Conservation (phyloP, 2,888 invertebrate species). For the Andrena minutula region DNA sequence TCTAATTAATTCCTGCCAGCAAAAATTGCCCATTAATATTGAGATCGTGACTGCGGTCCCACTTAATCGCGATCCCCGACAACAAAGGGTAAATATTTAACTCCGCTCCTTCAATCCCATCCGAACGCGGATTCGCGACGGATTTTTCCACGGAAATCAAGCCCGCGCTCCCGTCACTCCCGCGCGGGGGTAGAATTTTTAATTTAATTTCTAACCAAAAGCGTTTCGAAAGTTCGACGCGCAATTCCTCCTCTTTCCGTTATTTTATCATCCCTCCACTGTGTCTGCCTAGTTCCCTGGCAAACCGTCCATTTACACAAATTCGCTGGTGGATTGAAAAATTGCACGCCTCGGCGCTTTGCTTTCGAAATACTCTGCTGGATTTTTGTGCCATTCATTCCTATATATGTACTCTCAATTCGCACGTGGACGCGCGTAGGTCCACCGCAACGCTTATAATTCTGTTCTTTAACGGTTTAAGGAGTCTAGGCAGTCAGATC, state of each 20-base stretch:
- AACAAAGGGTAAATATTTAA: conserved; percentile 30
- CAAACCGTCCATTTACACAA: not conserved
- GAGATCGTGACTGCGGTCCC: conserved; percentile 8
- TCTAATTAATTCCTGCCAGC: conserved; percentile 22
- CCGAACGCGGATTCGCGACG: not conserved
- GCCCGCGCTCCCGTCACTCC: not conserved
- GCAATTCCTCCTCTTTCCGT: not conserved
- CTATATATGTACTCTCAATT: too few relatives aligned
- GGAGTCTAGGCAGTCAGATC: too few relatives aligned
- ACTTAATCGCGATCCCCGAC: conserved; percentile 18
- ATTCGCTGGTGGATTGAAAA: not conserved
- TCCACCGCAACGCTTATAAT: too few relatives aligned
- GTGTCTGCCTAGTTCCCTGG: not conserved
- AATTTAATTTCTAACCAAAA: conserved; percentile 24
- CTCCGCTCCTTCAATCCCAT: not conserved
- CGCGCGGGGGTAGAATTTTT: conserved; percentile 29
- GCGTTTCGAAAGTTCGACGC: conserved; percentile 20
- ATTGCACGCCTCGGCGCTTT: not conserved
- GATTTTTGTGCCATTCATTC: not conserved
- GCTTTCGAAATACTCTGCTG: not conserved
- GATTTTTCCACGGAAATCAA: not conserved
- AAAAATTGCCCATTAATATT: conserved; percentile 20
- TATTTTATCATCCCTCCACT: conserved; percentile 6
- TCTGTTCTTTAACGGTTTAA: too few relatives aligned
- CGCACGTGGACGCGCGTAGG: too few relatives aligned